Evolutionary conservation across 2,888 invertebrate genomes (phyloP), one percentile per base, ranked within the genome.

Genomic region (Drosophila atroscutellata): DNA sequence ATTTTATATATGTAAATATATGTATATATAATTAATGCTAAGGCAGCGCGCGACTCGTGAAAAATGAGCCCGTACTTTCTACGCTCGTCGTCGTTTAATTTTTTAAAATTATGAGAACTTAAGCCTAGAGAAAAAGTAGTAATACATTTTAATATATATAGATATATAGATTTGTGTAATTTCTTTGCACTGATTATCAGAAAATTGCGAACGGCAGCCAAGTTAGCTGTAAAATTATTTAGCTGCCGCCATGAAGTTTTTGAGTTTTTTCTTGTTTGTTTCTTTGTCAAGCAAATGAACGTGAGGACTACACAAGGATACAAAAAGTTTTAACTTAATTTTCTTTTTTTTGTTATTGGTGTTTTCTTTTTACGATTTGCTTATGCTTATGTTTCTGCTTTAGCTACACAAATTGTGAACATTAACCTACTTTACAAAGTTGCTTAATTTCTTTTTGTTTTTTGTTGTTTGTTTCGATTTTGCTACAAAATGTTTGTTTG

Each of bases 111-210:
- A 88, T 74, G 75, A 81, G 77, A 88, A 77, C 85, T 86, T 86
- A 86, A 81, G 50, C 77, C 86, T 86, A 86, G 69, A 74, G 81
- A 83, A 86, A 81, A 81, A 63, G 37, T 80, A 67, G 68, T 85
- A 85, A 88, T 86, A 86, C 85, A 83, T 70, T 69, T 73, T 45
- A 60, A 63, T 70, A 45, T 51, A 50, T 51, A 32, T 54, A 54
- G 18, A 55, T 55, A 37, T 55, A 61, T 75, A 71, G 64, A 71
- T 57, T 80, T 81, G 67, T 80, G 75, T 83, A 68, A 61, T 45
- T 75, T 77, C 80, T 83, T 88, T 83, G 80, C 83, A 85, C 80
- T 86, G 88, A 86, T 85, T 86, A 85, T 87, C 83, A 77, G 81
- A 87, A 73, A 71, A 72, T 73, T 58, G 55, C 73, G 51, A 52